Percentiles rank a stretch among this genome's conserved stretches.
Evolutionary conservation across 2,888 invertebrate species (phyloP).

Genomic region (Monochamus alternatus): DNA sequence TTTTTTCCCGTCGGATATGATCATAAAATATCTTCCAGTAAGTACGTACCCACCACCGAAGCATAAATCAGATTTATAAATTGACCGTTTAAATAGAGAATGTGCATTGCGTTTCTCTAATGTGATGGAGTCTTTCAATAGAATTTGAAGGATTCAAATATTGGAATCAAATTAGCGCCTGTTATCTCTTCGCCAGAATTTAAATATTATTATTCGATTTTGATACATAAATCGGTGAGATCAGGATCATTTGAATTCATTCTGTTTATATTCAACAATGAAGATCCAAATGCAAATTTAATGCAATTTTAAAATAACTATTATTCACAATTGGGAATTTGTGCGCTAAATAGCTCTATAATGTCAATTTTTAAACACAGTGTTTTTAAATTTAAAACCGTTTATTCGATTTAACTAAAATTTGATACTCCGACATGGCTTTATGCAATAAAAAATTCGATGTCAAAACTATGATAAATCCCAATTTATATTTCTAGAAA

Average conservation of each 20-base stretch:
- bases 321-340: no score
- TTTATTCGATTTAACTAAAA: no score
- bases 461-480: no score
- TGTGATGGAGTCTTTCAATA: conserved; percentile 1
- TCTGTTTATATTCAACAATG: not conserved
- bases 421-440: no score
- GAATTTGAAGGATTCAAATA: not conserved
- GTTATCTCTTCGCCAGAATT: not conserved
- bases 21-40: conserved; percentile 39
- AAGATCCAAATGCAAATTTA: not conserved
- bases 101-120: conserved; percentile 7
- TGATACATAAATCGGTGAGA: not conserved
- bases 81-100: conserved; percentile 3
- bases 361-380: no score
- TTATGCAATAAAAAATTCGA: no score
- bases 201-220: not conserved
- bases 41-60: not conserved
- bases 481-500: no score
- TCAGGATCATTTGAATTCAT: not conserved
- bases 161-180: not conserved
- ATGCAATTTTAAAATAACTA: no score
- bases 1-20: conserved; percentile 44
- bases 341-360: no score
- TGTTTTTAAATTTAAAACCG: no score
- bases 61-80: conserved; percentile 24